A percentile compares a stretch with the other conserved stretches of the same genome.
Evolutionary conservation across 2,888 invertebrate genomes (phyloP).

Genomic region (Galerucella calmariensis): DNA sequence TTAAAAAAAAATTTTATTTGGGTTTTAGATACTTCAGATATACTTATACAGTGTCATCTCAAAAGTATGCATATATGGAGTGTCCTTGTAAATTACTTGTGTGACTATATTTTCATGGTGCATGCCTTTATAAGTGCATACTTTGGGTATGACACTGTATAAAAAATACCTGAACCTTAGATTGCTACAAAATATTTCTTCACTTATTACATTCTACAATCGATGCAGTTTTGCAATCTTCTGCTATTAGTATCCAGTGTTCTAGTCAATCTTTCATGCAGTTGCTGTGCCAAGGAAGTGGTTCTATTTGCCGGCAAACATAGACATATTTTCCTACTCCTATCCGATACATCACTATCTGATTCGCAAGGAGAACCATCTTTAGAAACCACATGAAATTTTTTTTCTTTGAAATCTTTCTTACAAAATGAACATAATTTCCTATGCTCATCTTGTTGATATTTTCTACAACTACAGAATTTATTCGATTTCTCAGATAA

Average conservation of each 20-base stretch:
- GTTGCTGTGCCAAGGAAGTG: conserved; percentile 43
- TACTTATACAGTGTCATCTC: no score
- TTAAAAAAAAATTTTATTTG: no score
- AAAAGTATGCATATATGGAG: no score
- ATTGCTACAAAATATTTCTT: neutral
- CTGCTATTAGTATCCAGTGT: conserved; percentile 39
- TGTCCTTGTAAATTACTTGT: no score
- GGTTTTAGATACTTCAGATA: no score
- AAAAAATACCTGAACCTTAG: no score
- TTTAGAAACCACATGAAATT: conserved; percentile 27
- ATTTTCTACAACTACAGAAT: neutral
- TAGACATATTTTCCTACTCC: conserved; percentile 44
- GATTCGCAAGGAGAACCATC: conserved; percentile 39
- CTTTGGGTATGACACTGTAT: no score
- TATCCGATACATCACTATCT: conserved; percentile 29
- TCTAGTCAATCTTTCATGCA: conserved; percentile 45
- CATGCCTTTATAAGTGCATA: no score
- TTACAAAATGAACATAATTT: conserved; percentile 42
- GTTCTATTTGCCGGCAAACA: conserved; percentile 43
- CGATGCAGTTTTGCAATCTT: conserved; percentile 37
- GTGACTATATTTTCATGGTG: no score
- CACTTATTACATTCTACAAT: conserved; percentile 22
- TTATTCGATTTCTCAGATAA: neutral
- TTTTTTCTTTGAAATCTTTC: conserved; percentile 25
- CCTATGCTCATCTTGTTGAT: neutral